Conservation (phyloP, 2,888 invertebrate species). For the Ramazzottius varieornatus region DNA sequence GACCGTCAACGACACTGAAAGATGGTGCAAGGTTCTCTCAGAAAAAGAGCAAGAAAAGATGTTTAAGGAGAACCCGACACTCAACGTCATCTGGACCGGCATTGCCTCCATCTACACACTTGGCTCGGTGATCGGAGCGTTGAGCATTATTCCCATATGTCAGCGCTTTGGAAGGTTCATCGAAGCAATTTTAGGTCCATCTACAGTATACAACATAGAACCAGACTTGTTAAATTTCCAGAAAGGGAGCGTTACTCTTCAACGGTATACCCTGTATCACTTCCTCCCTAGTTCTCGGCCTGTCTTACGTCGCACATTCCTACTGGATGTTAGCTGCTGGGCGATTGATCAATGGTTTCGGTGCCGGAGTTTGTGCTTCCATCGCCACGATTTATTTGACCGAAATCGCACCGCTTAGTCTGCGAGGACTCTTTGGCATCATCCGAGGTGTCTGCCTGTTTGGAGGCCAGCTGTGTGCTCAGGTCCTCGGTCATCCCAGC, state of each 20-base stretch:
- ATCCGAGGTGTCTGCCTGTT: constrained; percentile 67
- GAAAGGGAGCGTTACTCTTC: too few species aligned
- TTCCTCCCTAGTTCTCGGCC: too few species aligned
- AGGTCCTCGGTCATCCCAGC: constrained; percentile 42
- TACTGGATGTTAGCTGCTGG: too few species aligned
- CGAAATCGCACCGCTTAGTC: constrained; percentile 54
- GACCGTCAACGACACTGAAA: background rate
- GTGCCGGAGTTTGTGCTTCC: constrained; percentile 49
- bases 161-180: too few species aligned
- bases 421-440: constrained; percentile 59
- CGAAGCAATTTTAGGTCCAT: too few species aligned
- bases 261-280: too few species aligned
- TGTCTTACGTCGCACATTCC: too few species aligned
- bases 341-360: too few species aligned
- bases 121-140: too few species aligned
- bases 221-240: too few species aligned
- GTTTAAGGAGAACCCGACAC: background rate
- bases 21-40: background rate
- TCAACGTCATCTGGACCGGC: background rate
- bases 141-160: too few species aligned
- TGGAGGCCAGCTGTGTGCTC: constrained; percentile 48
- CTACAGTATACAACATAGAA: too few species aligned
- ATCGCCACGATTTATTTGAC: constrained; percentile 61
- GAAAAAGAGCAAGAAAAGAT: background rate
- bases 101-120: background rate